Conservation (phyloP, 2,888 invertebrate species). For the Caenorhabditis becei region DNA sequence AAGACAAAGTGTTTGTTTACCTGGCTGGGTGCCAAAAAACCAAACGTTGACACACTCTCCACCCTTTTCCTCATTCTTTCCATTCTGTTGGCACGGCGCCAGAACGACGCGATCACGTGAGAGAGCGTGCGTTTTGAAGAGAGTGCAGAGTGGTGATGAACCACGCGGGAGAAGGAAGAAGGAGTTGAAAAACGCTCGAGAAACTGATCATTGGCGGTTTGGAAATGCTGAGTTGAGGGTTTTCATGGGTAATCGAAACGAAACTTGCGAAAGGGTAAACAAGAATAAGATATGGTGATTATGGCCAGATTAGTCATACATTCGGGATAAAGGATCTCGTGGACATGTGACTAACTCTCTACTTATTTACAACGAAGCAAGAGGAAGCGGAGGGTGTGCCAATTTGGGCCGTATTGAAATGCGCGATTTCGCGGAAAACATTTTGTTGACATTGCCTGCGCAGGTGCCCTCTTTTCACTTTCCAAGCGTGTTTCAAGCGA, state of each 20-base stretch:
- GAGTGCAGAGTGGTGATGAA: constrained; percentile 18
- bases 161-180: constrained; percentile 6
- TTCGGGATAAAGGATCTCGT: not conserved
- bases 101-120: constrained; percentile 18
- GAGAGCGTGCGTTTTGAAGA: constrained; percentile 17
- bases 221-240: not conserved
- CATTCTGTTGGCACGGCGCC: constrained; percentile 39
- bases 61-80: constrained; percentile 21
- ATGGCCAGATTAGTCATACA: not conserved
- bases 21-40: constrained; percentile 54
- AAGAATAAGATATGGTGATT: not conserved
- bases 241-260: not conserved
- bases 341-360: not conserved
- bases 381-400: constrained; percentile 8
- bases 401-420: constrained; percentile 24
- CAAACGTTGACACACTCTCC: constrained; percentile 3
- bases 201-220: constrained; percentile 51
- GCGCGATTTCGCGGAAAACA: constrained; percentile 18
- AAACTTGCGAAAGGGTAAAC: not conserved
- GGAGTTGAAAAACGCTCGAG: constrained; percentile 10
- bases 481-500: constrained; percentile 11
- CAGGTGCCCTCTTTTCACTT: constrained; percentile 5
- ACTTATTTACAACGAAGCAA: not conserved
- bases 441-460: constrained; percentile 24
- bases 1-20: constrained; percentile 37